Percentiles rank a stretch among this genome's conserved stretches.
phyloP scores from a whole-genome alignment of 2,113 vertebrate genomes.

The Xiphophorus couchianus region DNA sequence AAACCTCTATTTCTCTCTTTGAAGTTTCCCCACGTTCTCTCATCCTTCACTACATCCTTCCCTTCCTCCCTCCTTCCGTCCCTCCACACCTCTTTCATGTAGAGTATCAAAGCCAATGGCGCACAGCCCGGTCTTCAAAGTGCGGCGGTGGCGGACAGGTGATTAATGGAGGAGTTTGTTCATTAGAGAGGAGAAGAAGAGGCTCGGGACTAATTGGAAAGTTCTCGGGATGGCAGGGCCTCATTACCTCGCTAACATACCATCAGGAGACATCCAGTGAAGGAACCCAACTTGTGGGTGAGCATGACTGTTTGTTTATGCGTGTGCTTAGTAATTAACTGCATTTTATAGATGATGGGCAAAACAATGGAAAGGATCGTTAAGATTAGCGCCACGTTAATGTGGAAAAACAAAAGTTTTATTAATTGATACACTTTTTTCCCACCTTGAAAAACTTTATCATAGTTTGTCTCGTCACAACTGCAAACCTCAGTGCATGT shows the following conservation, averaged over 20 bases:
- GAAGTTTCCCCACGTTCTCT: constrained; percentile 20
- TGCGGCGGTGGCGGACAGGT: constrained; percentile 39
- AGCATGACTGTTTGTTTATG: constrained; percentile 5
- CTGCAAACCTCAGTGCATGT: neutral
- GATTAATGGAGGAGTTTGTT: constrained; percentile 64
- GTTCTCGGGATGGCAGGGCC: constrained; percentile 50
- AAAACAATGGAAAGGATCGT: constrained; percentile 13
- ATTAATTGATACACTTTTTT: neutral
- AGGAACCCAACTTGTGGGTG: neutral
- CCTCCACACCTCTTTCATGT: constrained; percentile 59
- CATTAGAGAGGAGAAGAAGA: constrained; percentile 59
- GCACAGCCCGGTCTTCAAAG: constrained; percentile 59
- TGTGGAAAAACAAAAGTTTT: constrained; percentile 1
- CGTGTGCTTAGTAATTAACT: constrained; percentile 28
- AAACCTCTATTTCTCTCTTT: constrained; percentile 23
- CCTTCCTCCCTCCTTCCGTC: constrained; percentile 9
- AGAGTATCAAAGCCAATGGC: constrained; percentile 54
- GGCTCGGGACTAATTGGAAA: constrained; percentile 58
- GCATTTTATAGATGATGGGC: constrained; percentile 31
- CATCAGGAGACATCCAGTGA: constrained; percentile 20
- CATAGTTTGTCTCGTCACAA: neutral
- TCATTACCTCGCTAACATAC: constrained; percentile 56
- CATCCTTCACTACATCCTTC: neutral
- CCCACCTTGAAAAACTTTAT: neutral
- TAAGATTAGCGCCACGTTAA: constrained; percentile 25